Conservation (phyloP, 2,113 vertebrate genomes). For the Typhlomys cinereus region DNA sequence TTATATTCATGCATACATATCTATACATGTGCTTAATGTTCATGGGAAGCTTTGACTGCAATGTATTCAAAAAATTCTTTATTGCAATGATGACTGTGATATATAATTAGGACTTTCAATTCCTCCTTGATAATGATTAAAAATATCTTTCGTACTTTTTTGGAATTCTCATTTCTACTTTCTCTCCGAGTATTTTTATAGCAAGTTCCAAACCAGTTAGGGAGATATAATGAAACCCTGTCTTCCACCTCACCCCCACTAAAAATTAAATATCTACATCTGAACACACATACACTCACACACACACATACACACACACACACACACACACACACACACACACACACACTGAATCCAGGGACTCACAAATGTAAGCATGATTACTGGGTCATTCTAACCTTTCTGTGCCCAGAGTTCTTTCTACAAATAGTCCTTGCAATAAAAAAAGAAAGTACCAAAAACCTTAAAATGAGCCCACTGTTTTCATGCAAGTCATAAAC, state of each 20-base stretch:
- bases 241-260: no score
- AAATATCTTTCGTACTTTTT: constrained; percentile 4
- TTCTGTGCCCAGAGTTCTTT: neutral
- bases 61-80: neutral
- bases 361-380: no score
- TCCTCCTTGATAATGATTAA: neutral
- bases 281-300: no score
- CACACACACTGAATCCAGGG: no score
- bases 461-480: neutral
- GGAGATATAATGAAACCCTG: no score
- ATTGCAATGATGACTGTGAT: neutral
- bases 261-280: no score
- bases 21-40: neutral
- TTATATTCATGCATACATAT: neutral
- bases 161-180: constrained; percentile 11
- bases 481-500: neutral
- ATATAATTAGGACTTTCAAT: neutral
- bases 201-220: no score
- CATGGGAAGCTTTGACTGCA: neutral
- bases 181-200: neutral
- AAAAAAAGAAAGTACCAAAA: neutral
- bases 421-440: constrained; percentile 16
- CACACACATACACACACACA: no score
- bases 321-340: no score
- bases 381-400: neutral